Evolutionary conservation across 1,140 invertebrate genomes (phyloP), one percentile per base, ranked within the genome.

Genomic region (Drosophila albomicans): DNA sequence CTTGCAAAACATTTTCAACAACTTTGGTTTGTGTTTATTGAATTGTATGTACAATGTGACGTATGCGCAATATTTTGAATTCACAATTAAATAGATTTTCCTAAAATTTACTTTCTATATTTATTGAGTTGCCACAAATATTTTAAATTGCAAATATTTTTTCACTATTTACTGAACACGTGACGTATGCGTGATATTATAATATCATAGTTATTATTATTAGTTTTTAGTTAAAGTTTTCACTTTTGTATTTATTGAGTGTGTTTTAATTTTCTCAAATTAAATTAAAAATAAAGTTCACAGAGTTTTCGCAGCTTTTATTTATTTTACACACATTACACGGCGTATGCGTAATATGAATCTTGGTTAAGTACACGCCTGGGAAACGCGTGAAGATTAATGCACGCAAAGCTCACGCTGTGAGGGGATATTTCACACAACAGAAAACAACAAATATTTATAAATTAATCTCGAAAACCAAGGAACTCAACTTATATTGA

Each of bases 311-410:
- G 35, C 10, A 13, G 5, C 7, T 54, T n/a, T n/a, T 13, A n/a
- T 7, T 57, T 11, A 59, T 28, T 45, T 56, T 16, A 62, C 38
- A 35, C 51, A 20, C 41, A 11, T 38, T 3, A 69, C 59, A n/a
- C 46, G 65, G 56, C 76, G 76, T 70, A 78, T 76, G 73, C 43
- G 56, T 72, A 76, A 78, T 70, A 43, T 69, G 3, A 59, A 45
- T 66, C 16, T 66, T 49, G 43, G 43, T 51, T 70, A 82, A 78
- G 57, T 66, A 43, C 38, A 51, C 78, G n/a, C 15, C 49, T 41
- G 82, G 75, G 64, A 79, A 52, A 35, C 38, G 38, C 10, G 20
- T 11, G 64, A 82, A 54, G 77, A 87, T 87, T 88, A 80, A 87
- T 87, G 80, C 56, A 48, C 3, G 49, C 41, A 35, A 62, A 49